These are phyloP conservation scores for Danionella dracula DNA, from an alignment of 2,797 vertebrate species.

Conservation along the genomic window DNA sequence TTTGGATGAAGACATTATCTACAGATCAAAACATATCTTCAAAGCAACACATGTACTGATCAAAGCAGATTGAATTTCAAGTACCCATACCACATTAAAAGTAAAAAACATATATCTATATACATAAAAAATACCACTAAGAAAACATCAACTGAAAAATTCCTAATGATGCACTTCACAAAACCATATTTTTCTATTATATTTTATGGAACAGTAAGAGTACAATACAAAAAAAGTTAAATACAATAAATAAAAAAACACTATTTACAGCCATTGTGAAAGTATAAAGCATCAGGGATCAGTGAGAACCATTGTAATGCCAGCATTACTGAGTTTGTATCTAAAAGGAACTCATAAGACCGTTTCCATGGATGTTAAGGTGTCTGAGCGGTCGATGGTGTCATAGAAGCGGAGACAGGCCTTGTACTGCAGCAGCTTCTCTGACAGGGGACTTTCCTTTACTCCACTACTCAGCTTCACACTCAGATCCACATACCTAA, in stretches of 20 bases:
- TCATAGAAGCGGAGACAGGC: slow-evolving; percentile 77
- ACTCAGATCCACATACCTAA: slow-evolving; percentile 77
- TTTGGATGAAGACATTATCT: no score
- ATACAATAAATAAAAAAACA: neutral
- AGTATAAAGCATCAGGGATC: neutral
- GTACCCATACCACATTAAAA: no score
- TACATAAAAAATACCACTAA: no score
- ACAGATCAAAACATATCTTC: no score
- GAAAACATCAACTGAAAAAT: no score
- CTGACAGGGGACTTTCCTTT: slow-evolving; percentile 65
- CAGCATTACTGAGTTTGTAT: slow-evolving; percentile 52
- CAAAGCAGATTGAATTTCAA: no score
- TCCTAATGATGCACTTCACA: no score
- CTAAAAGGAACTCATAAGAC: slow-evolving; percentile 56
- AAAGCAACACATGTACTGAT: no score
- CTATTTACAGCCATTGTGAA: slow-evolving; percentile 13
- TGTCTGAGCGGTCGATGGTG: slow-evolving; percentile 65
- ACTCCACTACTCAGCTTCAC: slow-evolving; percentile 62
- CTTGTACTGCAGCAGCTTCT: slow-evolving; percentile 77
- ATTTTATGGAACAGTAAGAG: no score
- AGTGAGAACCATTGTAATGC: slow-evolving; percentile 49
- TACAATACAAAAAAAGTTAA: no score
- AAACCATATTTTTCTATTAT: neutral
- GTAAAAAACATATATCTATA: no score
- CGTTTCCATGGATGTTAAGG: slow-evolving; percentile 66